Conservation (phyloP, 35 echinoderm and acorn worm species). For the Lytechinus variegatus region DNA sequence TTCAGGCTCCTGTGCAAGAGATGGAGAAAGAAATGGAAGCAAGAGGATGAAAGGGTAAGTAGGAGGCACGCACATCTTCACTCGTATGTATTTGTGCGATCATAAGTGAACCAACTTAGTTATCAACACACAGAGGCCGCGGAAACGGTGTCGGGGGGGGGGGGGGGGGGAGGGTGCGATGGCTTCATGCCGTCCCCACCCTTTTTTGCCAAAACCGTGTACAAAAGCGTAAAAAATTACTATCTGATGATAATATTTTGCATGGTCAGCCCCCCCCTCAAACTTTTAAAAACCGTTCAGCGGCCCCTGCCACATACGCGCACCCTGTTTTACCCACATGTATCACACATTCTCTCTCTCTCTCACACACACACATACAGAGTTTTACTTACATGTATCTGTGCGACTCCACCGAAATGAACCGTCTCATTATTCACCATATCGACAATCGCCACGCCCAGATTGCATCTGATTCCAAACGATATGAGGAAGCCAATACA, state of each 20-base stretch:
- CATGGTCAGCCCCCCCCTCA: no score
- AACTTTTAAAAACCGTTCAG: no score
- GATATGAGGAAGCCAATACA: constrained; percentile 93
- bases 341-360: not conserved
- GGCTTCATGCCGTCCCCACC: no score
- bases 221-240: no score
- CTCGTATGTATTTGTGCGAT: no score
- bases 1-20: constrained; percentile 42
- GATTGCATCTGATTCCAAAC: constrained; percentile 96
- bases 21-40: not conserved
- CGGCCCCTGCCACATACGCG: no score
- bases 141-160: no score
- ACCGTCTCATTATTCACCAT: constrained; percentile 97
- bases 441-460: constrained; percentile 94
- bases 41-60: not conserved
- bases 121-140: no score
- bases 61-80: not conserved
- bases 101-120: no score
- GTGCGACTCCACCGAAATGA: constrained; percentile 76
- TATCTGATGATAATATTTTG: no score
- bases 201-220: no score
- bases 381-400: constrained; percentile 87
- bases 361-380: not conserved
- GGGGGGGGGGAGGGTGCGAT: no score
- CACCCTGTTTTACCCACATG: constrained; percentile 74